phyloP scores from a whole-genome alignment of 1,140 invertebrate species.

The Drosophila auraria region DNA sequence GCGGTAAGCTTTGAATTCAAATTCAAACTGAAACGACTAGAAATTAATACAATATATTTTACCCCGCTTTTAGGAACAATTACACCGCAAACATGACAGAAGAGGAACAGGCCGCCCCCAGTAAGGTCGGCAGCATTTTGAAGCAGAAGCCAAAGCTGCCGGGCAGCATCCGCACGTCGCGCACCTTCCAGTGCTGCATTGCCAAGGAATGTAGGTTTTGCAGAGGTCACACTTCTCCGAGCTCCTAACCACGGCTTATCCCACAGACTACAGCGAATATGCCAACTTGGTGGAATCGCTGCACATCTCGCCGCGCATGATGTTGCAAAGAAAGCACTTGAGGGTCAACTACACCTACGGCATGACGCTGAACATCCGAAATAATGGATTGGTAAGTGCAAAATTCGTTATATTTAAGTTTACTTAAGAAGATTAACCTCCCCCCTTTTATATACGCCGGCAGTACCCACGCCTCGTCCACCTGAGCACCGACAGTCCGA shows the following conservation, averaged over 20 bases:
- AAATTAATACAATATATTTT: background rate
- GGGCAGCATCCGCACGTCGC: background rate
- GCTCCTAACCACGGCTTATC: background rate
- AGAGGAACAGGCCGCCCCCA: too few relatives aligned
- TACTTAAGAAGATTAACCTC: background rate
- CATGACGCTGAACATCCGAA: slow-evolving; percentile 49
- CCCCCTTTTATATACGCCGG: background rate
- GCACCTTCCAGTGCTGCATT: slow-evolving; percentile 53
- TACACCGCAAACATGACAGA: background rate
- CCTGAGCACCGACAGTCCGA: slow-evolving; percentile 56
- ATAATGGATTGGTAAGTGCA: slow-evolving; percentile 49
- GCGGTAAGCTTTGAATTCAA: slow-evolving; percentile 7
- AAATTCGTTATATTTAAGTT: background rate
- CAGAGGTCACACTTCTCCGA: background rate
- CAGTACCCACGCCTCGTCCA: slow-evolving; percentile 65
- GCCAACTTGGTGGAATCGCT: slow-evolving; percentile 55
- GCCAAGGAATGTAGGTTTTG: slow-evolving; percentile 57
- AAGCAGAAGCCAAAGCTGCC: too few relatives aligned
- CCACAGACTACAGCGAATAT: slow-evolving; percentile 59
- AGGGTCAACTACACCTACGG: slow-evolving; percentile 42
- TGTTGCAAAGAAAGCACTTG: slow-evolving; percentile 39
- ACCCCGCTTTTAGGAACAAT: background rate
- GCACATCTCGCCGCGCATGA: slow-evolving; percentile 57
- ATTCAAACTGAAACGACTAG: background rate
- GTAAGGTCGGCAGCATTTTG: too few relatives aligned